A percentile compares a stretch with the other conserved stretches of the same genome.
phyloP scores from a whole-genome alignment of 2,888 invertebrate species.

The Osedax fenrisi region DNA sequence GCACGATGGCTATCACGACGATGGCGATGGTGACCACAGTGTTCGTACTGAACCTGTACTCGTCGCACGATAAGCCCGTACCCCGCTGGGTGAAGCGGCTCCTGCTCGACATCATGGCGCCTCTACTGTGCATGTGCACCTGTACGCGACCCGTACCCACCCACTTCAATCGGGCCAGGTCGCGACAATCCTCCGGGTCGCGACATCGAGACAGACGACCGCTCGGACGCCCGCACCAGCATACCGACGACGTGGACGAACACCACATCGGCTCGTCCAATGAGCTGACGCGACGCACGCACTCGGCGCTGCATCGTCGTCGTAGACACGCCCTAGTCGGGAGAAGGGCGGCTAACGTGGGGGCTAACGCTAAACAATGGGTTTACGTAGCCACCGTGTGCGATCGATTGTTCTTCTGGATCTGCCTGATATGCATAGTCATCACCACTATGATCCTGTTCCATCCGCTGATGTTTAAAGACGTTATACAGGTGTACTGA shows the following conservation, averaged over 20 bases:
- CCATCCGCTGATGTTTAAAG: conserved; percentile 34
- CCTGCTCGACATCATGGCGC: conserved; percentile 35
- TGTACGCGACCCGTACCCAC: conserved; percentile 18
- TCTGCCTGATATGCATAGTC: conserved; percentile 36
- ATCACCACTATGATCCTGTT: conserved; percentile 36
- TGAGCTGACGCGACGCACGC: not conserved
- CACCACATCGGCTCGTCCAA: not conserved
- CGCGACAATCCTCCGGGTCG: not conserved
- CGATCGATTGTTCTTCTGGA: conserved; percentile 38
- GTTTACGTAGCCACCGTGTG: conserved; percentile 37
- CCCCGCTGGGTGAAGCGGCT: conserved; percentile 36
- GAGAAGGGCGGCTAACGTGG: not conserved
- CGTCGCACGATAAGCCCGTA: conserved; percentile 36
- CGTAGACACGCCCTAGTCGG: not conserved
- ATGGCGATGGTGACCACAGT: conserved; percentile 38
- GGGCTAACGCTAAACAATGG: conserved; percentile 36
- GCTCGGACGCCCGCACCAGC: not conserved
- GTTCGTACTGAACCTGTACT: conserved; percentile 37
- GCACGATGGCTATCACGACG: conserved; percentile 39
- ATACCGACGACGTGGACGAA: not conserved
- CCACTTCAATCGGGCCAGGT: not conserved
- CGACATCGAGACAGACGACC: not conserved
- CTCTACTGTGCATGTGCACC: conserved; percentile 36
- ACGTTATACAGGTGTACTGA: not conserved
- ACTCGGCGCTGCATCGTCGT: not conserved